phyloP scores from a whole-genome alignment of 2,113 vertebrate genomes.

The Amia ocellicauda region DNA sequence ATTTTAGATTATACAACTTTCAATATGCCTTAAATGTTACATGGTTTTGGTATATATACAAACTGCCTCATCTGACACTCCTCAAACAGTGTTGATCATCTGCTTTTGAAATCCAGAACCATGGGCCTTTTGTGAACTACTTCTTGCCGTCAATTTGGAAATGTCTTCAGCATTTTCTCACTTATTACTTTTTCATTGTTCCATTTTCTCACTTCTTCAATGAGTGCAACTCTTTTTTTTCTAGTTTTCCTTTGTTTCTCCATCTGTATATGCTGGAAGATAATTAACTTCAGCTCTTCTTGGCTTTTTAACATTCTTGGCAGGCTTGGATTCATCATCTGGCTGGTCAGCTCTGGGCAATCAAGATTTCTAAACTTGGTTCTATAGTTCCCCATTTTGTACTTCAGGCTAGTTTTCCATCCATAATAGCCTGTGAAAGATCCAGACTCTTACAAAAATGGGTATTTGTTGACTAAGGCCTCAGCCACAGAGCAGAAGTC shows the following conservation, averaged over 20 bases:
- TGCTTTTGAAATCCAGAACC: not conserved
- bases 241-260: not conserved
- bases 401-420: not conserved
- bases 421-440: not conserved
- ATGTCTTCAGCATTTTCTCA: constrained; percentile 1
- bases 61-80: not conserved
- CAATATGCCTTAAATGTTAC: not conserved
- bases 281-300: constrained; percentile 1
- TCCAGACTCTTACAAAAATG: not conserved
- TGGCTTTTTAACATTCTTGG: not conserved
- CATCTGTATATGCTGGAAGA: not conserved
- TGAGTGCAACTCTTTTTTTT: not conserved
- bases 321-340: too few species aligned
- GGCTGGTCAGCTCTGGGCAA: not conserved
- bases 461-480: not conserved
- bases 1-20: not conserved
- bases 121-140: not conserved
- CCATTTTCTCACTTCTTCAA: not conserved
- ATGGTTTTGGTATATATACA: not conserved
- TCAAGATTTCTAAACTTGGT: not conserved
- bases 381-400: too few species aligned
- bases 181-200: constrained; percentile 10
- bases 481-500: not conserved
- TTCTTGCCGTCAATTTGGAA: constrained; percentile 12
- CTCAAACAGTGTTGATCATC: constrained; percentile 9